Percentiles rank a stretch among this genome's conserved stretches.
These are phyloP conservation scores for Xylophagus ater DNA, from an alignment of 2,888 invertebrate species.

Conservation along the genomic window DNA sequence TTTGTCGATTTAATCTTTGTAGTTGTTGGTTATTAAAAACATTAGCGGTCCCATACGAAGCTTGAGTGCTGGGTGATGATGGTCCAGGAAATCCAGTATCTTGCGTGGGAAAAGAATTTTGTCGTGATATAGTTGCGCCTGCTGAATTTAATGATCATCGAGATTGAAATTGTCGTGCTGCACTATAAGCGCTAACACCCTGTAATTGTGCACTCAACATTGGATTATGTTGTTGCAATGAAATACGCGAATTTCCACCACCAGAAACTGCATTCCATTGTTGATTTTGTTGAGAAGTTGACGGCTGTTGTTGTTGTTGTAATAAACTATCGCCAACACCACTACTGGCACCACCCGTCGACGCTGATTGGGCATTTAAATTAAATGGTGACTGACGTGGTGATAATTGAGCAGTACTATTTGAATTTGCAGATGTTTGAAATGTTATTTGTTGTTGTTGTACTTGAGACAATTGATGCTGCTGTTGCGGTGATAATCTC, in stretches of 20 bases:
- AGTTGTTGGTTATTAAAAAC: conserved; percentile 32
- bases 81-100: conserved; percentile 26
- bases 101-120: conserved; percentile 31
- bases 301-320: conserved; percentile 36
- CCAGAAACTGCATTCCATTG: conserved; percentile 22
- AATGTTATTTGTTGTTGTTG: conserved; percentile 28
- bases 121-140: conserved; percentile 32
- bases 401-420: conserved; percentile 35
- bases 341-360: no score
- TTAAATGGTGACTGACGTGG: conserved; percentile 32
- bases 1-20: conserved; percentile 37
- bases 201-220: conserved; percentile 80
- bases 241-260: conserved; percentile 33
- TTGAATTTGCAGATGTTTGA: conserved; percentile 22
- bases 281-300: conserved; percentile 22
- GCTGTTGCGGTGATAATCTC: conserved; percentile 35
- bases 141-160: conserved; percentile 37
- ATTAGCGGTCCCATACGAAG: conserved; percentile 27
- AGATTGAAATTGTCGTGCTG: conserved; percentile 32
- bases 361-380: conserved; percentile 20
- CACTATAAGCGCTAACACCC: conserved; percentile 38
- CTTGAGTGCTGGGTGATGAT: conserved; percentile 28
- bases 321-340: conserved; percentile 18
- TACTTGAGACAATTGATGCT: conserved; percentile 26
- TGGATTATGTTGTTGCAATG: conserved; percentile 71